A percentile compares a stretch with the other conserved stretches of the same genome.
Conservation (phyloP, 2,797 vertebrate species). For the Tympanoctomys barrerae region DNA sequence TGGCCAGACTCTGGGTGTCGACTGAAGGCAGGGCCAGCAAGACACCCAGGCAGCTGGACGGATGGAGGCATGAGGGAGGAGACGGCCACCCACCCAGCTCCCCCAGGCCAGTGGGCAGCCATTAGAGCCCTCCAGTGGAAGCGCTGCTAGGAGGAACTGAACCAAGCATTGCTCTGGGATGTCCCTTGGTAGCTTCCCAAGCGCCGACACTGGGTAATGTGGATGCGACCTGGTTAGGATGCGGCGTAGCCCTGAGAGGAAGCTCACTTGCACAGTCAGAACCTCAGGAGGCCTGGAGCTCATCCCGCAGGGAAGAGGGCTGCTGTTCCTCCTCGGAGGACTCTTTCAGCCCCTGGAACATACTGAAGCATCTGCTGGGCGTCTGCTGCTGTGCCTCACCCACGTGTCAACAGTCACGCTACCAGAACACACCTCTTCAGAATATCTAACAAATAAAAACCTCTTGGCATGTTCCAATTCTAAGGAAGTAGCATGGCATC, state of each 20-base stretch:
- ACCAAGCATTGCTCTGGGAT: not conserved
- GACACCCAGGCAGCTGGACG: not conserved
- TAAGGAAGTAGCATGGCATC: not conserved
- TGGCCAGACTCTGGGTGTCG: not conserved
- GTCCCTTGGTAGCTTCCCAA: not conserved
- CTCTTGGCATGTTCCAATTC: not conserved
- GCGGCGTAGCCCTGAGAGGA: not conserved
- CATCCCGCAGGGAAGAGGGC: not conserved
- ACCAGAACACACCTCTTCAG: constrained; percentile 23
- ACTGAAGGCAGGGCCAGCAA: not conserved
- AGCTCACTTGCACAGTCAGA: not conserved
- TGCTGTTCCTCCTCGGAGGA: not conserved
- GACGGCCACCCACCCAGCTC: not conserved
- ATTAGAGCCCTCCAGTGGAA: not conserved
- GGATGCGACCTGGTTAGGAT: not conserved
- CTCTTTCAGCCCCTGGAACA: not conserved
- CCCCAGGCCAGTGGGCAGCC: not conserved
- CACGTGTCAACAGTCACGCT: not conserved
- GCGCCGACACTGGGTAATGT: not conserved
- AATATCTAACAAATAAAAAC: constrained; percentile 19
- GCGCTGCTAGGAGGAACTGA: not conserved
- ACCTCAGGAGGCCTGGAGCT: not conserved
- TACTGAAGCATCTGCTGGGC: not conserved
- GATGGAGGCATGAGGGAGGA: not conserved
- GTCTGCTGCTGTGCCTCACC: not conserved